Base-by-base conservation (phyloP, 2,113 vertebrate species). In the Stomatorhinus ivindoensis region DNA sequence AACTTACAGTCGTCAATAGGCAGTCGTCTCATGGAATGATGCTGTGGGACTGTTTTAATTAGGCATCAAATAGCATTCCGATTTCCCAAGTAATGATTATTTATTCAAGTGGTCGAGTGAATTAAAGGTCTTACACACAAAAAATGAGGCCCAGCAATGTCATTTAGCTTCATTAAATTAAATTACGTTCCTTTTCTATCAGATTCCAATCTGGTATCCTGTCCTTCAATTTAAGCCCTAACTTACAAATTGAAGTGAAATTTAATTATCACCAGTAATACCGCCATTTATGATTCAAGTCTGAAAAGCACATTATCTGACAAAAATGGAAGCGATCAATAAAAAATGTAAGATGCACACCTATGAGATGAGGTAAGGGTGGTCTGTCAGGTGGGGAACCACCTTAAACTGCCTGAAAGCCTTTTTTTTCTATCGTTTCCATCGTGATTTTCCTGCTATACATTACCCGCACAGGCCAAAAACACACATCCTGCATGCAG, bases 361-460 rank as follows among this genome's bases (percentile, higher is more conserved):
- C 21, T n/a, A 87, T 42, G 19, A 87, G 17, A 31, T 69, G 61
- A 27, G 15, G 31, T 21, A 1, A 55, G n/a, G 65, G 83, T 4
- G 76, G 35, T 21, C 21, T 53, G 35, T 88, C 2, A n/a, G 35
- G 73, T 51, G 65, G 88, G 15, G 11, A 83, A 83, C 44, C 8
- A 44, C 9, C 9, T 83, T 13, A 15, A 55, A 84, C 21, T 21
- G 31, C 11, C 24, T 46, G 50, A 50, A 47, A 50, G 3, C 35
- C 10, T 7, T 21, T 69, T 1, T 13, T n/a, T 39, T 31, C 19
- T 17, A 53, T 6, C 35, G 88, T 87, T 90, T 91, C 89, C 85
- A 89, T 90, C 91, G 51, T 87, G 91, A 92, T 91, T 90, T 91
- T 87, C 92, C 92, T 90, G 91, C 88, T 90, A 92, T 93, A n/a